Base-by-base conservation (phyloP, 2,888 invertebrate genomes). In the Drosophila ezoana region DNA sequence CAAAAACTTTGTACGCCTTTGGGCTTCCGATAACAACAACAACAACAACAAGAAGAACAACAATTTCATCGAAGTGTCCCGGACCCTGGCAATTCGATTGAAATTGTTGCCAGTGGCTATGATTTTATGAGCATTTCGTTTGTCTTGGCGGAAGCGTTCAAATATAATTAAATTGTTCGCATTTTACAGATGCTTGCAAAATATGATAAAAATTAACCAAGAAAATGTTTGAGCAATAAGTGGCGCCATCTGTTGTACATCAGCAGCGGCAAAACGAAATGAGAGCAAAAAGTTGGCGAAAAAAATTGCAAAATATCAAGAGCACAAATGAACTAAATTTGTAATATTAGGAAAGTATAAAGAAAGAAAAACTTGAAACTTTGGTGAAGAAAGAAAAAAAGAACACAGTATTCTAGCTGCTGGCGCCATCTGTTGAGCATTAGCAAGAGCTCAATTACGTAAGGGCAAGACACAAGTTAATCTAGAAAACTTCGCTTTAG, bases 31-130 rank as follows among this genome's bases (percentile, higher is more conserved):
- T 83, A 83, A 72, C 59, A 68, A 66, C 35, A 58, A 41, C 48
- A 62, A 44, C 43, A 64, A 52, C 14, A 63, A 54, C 32, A 41
- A 48, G 14, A 43, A 35, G 28, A 57, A 35, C 23, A 71, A 41
- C 35, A 61, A 63, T 28, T 8, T 28, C 14, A 75, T 58, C 43
- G 47, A 66, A 76, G 61, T 76, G 71, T 72, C 81, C 64, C 62
- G 69, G 28, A 67, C 57, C 78, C 72, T 49, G 54, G 49, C 70
- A 77, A 83, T 89, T 89, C 89, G 89, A 84, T 85, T 87, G 83
- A 78, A 82, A 85, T 87, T 85, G 83, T 79, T 89, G 85, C 85
- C 85, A 69, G 52, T 56, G 83, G 85, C 88, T 78, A 72, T 79
- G 86, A 79, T 87, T 81, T 89, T 85, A 85, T 89, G 82, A 87